Percentiles rank a stretch among this genome's conserved stretches.
Conservation (phyloP, 2,888 invertebrate genomes). For the Eustalomyia histrio region DNA sequence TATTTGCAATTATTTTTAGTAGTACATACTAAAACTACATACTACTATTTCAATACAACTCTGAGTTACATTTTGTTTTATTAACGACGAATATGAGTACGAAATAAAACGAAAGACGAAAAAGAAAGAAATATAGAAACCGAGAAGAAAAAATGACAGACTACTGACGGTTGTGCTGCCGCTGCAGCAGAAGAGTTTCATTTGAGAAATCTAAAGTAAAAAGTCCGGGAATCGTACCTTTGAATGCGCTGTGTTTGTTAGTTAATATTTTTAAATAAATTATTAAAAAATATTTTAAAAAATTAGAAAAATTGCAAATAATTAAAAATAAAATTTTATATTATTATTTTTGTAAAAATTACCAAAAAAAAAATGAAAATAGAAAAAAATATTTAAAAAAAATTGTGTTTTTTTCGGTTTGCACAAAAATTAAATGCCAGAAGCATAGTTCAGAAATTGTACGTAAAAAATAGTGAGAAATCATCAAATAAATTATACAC, state of each 20-base stretch:
- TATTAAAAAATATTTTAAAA: slow-evolving; percentile 24
- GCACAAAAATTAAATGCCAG: slow-evolving; percentile 69
- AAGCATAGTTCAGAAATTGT: slow-evolving; percentile 36
- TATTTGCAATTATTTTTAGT: not conserved
- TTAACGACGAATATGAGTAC: slow-evolving; percentile 54
- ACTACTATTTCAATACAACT: slow-evolving; percentile 52
- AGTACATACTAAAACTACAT: slow-evolving; percentile 3
- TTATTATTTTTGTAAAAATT: not conserved
- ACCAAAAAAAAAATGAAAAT: not conserved
- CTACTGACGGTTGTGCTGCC: slow-evolving; percentile 56
- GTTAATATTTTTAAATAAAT: slow-evolving; percentile 40
- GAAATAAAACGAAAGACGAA: slow-evolving; percentile 55
- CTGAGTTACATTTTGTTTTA: slow-evolving; percentile 55
- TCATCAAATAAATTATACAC: slow-evolving; percentile 35
- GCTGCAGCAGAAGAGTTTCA: slow-evolving; percentile 60
- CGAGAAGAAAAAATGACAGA: slow-evolving; percentile 56
- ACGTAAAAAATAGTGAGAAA: slow-evolving; percentile 43
- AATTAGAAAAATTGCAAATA: slow-evolving; percentile 13
- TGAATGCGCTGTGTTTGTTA: slow-evolving; percentile 60
- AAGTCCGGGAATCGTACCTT: slow-evolving; percentile 68
- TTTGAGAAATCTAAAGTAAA: slow-evolving; percentile 68
- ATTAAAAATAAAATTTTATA: not conserved
- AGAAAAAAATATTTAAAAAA: slow-evolving; percentile 16
- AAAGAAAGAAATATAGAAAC: slow-evolving; percentile 28
- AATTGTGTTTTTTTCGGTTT: slow-evolving; percentile 67